A percentile compares a stretch with the other conserved stretches of the same genome.
phyloP scores from a whole-genome alignment of 2,797 vertebrate genomes.

The Enteromius trimaculatus region DNA sequence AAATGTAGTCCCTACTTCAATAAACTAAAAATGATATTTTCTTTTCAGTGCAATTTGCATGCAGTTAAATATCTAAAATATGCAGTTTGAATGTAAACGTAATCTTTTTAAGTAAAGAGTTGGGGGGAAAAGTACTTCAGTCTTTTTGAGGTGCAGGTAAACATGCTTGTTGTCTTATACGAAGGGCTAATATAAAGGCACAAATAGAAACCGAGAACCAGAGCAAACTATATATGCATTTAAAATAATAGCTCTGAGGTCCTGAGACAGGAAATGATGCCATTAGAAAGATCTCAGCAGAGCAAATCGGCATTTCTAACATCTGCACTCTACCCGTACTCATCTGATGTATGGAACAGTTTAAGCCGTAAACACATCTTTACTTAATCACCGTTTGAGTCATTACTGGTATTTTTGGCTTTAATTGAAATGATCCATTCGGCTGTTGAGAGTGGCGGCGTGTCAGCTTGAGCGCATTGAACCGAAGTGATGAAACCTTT shows the following conservation, averaged over 20 bases:
- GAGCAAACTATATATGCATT: slow-evolving; percentile 59
- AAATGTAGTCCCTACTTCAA: background rate
- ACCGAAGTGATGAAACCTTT: slow-evolving; percentile 52
- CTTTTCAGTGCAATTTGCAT: background rate
- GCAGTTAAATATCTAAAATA: background rate
- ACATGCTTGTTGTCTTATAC: background rate
- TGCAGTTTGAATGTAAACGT: background rate
- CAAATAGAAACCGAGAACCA: slow-evolving; percentile 26
- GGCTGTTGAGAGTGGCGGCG: slow-evolving; percentile 45
- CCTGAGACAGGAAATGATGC: slow-evolving; percentile 82
- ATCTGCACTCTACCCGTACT: slow-evolving; percentile 67
- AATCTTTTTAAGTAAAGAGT: background rate
- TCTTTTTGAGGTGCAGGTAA: background rate
- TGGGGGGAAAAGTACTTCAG: background rate
- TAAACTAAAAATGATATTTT: background rate
- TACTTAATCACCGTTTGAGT: slow-evolving; percentile 63
- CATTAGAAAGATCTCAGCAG: slow-evolving; percentile 74
- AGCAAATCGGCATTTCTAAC: slow-evolving; percentile 67
- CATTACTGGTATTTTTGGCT: slow-evolving; percentile 62
- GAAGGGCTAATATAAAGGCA: background rate
- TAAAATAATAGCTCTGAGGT: slow-evolving; percentile 81
- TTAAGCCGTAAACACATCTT: slow-evolving; percentile 64
- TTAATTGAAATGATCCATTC: slow-evolving; percentile 67
- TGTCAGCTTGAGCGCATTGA: slow-evolving; percentile 52
- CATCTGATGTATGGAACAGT: slow-evolving; percentile 61